Conservation (phyloP, 2,888 invertebrate species). For the Agonopterix arenella region DNA sequence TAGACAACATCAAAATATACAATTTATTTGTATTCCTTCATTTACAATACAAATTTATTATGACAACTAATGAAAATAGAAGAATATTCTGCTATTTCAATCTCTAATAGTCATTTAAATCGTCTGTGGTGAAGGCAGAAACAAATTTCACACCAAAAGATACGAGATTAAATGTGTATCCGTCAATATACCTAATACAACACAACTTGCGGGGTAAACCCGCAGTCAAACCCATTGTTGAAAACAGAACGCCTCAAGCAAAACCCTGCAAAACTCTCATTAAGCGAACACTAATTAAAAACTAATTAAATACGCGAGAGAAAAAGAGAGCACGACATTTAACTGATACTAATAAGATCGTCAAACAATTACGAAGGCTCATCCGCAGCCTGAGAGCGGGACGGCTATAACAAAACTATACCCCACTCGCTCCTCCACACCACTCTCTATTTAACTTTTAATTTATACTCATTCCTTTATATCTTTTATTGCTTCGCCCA, state of each 20-base stretch:
- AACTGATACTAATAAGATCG: slow-evolving; percentile 78
- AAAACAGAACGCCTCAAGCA: slow-evolving; percentile 39
- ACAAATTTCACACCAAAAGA: too few relatives aligned
- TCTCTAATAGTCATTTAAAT: too few relatives aligned
- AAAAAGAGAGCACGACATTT: slow-evolving; percentile 74
- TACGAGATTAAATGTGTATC: background rate
- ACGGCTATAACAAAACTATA: slow-evolving; percentile 14
- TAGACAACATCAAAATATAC: too few relatives aligned
- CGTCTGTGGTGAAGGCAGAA: too few relatives aligned
- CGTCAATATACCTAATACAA: background rate
- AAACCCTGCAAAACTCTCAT: slow-evolving; percentile 59
- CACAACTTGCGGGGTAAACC: background rate
- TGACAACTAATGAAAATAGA: too few relatives aligned
- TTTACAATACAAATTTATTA: too few relatives aligned
- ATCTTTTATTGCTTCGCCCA: slow-evolving; percentile 77
- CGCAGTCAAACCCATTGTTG: slow-evolving; percentile 12
- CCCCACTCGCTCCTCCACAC: slow-evolving; percentile 41
- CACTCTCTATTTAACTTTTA: slow-evolving; percentile 76
- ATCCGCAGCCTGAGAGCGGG: slow-evolving; percentile 39
- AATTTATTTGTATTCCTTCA: too few relatives aligned
- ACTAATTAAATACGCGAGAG: slow-evolving; percentile 73
- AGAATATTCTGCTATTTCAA: too few relatives aligned
- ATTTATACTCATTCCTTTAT: slow-evolving; percentile 78
- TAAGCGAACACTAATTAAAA: slow-evolving; percentile 69
- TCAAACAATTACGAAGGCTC: slow-evolving; percentile 73